phyloP scores from a whole-genome alignment of 2,113 vertebrate genomes.

The Benitochromis conjunctus region DNA sequence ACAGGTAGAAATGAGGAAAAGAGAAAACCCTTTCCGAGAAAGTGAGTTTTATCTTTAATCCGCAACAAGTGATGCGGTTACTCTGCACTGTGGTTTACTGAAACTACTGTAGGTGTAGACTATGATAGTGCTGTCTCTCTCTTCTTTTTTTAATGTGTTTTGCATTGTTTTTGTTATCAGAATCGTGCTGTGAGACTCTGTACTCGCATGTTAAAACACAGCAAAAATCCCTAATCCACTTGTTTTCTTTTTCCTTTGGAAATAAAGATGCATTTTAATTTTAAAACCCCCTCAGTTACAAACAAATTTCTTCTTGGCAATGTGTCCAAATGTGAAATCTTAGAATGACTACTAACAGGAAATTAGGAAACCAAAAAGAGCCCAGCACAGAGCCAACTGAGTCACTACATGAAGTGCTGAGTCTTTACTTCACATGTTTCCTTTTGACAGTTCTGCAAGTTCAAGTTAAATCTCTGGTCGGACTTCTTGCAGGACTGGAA shows the following conservation, averaged over 20 bases:
- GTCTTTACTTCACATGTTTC: slow-evolving; percentile 29
- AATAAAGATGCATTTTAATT: not conserved
- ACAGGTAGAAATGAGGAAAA: not conserved
- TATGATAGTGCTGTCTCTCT: not conserved
- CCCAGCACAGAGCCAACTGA: slow-evolving; percentile 35
- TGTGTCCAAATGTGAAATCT: not conserved
- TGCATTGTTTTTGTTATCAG: not conserved
- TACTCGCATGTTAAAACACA: not conserved
- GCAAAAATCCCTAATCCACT: not conserved
- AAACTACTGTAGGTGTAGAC: not conserved
- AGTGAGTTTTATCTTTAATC: not conserved
- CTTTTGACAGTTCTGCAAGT: not conserved
- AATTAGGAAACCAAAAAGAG: slow-evolving; percentile 26
- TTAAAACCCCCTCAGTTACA: not conserved
- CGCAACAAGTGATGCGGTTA: not conserved
- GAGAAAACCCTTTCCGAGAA: not conserved
- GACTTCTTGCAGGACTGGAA: slow-evolving; percentile 31
- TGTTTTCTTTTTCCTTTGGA: not conserved
- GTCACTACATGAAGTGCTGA: slow-evolving; percentile 61
- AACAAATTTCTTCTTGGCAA: not conserved
- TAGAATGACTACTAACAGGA: slow-evolving; percentile 17
- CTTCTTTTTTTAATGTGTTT: not conserved
- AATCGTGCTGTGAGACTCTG: not conserved
- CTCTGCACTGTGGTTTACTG: not conserved
- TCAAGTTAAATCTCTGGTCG: not conserved